Conservation (phyloP, 2,888 invertebrate species). For the Xestoiulus laeticollis region DNA sequence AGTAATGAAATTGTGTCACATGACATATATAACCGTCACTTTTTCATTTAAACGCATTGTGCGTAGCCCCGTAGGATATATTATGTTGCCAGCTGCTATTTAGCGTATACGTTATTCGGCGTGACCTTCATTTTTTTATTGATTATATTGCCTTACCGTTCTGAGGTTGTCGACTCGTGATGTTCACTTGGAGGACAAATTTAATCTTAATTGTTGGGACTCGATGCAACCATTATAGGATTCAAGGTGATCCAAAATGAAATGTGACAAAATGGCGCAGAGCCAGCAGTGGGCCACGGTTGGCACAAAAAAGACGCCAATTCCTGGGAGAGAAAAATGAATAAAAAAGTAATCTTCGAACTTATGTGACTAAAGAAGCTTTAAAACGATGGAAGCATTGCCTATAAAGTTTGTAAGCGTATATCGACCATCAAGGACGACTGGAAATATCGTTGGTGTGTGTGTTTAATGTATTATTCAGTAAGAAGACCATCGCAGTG, state of each 20-base stretch:
- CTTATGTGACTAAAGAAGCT: not conserved
- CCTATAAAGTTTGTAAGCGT: too few relatives aligned
- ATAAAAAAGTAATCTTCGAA: too few relatives aligned
- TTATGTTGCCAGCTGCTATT: not conserved
- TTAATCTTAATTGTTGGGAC: not conserved
- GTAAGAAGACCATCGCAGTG: too few relatives aligned
- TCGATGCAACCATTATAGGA: not conserved
- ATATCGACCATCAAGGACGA: too few relatives aligned
- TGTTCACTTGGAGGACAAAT: not conserved
- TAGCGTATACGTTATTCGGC: not conserved
- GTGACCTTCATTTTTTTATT: slow-evolving; percentile 36
- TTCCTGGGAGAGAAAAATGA: too few relatives aligned
- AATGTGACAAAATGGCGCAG: not conserved
- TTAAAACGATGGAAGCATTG: not conserved
- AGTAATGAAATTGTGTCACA: not conserved
- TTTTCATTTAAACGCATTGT: not conserved
- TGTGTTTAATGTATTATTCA: too few relatives aligned
- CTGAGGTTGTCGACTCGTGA: slow-evolving; percentile 10
- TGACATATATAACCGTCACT: not conserved
- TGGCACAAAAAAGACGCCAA: too few relatives aligned
- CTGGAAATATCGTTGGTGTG: too few relatives aligned
- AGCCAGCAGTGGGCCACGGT: not conserved
- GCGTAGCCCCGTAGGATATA: not conserved
- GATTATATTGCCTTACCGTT: slow-evolving; percentile 18
- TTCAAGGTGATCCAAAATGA: not conserved